phyloP scores from a whole-genome alignment of 2,113 vertebrate species.

The Oreocharis arfaki region DNA sequence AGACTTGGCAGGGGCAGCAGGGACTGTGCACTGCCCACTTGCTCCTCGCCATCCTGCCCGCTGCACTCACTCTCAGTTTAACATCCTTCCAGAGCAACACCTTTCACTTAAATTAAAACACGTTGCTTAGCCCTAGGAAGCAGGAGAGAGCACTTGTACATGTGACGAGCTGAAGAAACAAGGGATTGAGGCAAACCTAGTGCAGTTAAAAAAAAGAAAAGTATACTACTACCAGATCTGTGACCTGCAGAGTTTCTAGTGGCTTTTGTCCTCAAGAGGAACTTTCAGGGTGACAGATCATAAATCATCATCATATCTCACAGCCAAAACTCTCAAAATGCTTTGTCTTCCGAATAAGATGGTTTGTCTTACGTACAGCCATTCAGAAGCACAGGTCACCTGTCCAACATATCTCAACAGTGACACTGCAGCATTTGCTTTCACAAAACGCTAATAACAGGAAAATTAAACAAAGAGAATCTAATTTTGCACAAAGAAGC shows the following conservation, averaged over 20 bases:
- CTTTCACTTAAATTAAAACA: neutral
- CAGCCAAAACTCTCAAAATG: neutral
- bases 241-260: neutral
- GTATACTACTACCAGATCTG: neutral
- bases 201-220: neutral
- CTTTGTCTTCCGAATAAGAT: neutral
- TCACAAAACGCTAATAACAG: neutral
- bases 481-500: neutral
- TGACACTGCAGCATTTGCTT: neutral
- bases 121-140: fast-evolving
- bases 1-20: neutral
- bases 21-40: fast-evolving
- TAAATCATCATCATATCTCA: neutral
- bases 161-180: neutral
- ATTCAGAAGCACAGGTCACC: neutral
- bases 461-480: neutral
- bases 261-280: neutral
- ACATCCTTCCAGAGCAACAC: neutral
- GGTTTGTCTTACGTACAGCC: neutral
- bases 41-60: fast-evolving
- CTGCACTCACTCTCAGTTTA: neutral
- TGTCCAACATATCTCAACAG: neutral
- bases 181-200: neutral
- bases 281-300: neutral
- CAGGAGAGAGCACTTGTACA: neutral